Evolutionary conservation across 2,888 invertebrate species (phyloP).

Genomic region (Antheraea yamamai): DNA sequence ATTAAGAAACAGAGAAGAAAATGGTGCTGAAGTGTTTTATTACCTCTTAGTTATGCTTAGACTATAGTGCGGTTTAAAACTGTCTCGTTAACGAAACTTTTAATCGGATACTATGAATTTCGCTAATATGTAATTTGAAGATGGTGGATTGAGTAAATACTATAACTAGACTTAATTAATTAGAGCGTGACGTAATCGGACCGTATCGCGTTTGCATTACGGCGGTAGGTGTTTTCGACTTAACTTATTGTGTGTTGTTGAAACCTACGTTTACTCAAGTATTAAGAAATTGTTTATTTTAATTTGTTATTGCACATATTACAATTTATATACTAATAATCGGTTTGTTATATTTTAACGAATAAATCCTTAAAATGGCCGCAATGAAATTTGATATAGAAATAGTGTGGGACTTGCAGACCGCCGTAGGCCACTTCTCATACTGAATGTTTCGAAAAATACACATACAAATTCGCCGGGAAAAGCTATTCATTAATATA

Average conservation of each 20-base stretch:
- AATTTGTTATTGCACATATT: background rate
- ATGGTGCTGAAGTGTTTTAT: no score
- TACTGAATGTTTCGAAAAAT: no score
- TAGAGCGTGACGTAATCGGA: slow-evolving; percentile 33
- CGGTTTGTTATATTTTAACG: no score
- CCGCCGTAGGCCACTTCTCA: no score
- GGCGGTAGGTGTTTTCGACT: background rate
- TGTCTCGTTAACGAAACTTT: background rate
- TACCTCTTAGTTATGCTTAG: no score
- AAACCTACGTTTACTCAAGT: background rate
- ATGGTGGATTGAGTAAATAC: slow-evolving; percentile 26
- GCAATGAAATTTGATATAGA: no score
- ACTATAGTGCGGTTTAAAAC: background rate
- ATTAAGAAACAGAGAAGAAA: no score
- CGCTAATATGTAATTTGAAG: slow-evolving; percentile 6
- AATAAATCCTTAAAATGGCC: no score
- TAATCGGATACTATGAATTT: background rate
- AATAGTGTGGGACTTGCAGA: no score
- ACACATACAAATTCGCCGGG: no score
- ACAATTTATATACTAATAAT: background rate
- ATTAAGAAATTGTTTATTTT: background rate
- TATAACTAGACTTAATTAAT: slow-evolving; percentile 30
- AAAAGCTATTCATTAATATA: no score
- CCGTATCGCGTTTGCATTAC: slow-evolving; percentile 27
- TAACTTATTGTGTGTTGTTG: background rate